phyloP scores from a whole-genome alignment of 2,888 invertebrate genomes.

The Ennomos quercinarius region DNA sequence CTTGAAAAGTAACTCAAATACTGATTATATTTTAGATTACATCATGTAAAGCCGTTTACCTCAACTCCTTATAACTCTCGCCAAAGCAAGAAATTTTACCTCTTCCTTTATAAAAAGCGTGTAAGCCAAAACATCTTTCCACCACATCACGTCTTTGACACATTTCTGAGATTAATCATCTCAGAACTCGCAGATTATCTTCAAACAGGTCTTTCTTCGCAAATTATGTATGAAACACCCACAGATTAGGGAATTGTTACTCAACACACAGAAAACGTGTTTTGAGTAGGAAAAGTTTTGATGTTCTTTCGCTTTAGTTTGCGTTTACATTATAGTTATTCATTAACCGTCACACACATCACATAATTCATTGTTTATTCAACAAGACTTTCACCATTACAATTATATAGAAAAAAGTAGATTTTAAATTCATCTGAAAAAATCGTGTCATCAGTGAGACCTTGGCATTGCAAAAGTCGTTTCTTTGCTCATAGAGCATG shows the following conservation, averaged over 20 bases:
- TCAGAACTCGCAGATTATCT: constrained; percentile 21
- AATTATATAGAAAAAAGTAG: too few relatives aligned
- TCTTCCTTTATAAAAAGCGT: constrained; percentile 12
- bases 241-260: constrained; percentile 17
- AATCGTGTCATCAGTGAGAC: too few relatives aligned
- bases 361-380: too few relatives aligned
- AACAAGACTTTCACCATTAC: too few relatives aligned
- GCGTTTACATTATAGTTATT: too few relatives aligned
- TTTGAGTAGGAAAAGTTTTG: neutral
- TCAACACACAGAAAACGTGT: constrained; percentile 8
- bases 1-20: too few relatives aligned
- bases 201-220: constrained; percentile 18
- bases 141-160: constrained; percentile 35
- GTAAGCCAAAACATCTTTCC: constrained; percentile 22
- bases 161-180: constrained; percentile 35
- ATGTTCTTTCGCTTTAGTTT: too few relatives aligned
- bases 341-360: too few relatives aligned
- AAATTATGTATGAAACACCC: constrained; percentile 24
- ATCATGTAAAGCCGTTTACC: neutral
- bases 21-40: constrained; percentile 1
- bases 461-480: too few relatives aligned
- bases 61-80: neutral
- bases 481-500: too few relatives aligned
- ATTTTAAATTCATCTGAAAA: too few relatives aligned
- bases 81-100: constrained; percentile 21